Evolutionary conservation across 2,888 invertebrate species (phyloP), one percentile per base, ranked within the genome.

Genomic region (Tethea ocularis): DNA sequence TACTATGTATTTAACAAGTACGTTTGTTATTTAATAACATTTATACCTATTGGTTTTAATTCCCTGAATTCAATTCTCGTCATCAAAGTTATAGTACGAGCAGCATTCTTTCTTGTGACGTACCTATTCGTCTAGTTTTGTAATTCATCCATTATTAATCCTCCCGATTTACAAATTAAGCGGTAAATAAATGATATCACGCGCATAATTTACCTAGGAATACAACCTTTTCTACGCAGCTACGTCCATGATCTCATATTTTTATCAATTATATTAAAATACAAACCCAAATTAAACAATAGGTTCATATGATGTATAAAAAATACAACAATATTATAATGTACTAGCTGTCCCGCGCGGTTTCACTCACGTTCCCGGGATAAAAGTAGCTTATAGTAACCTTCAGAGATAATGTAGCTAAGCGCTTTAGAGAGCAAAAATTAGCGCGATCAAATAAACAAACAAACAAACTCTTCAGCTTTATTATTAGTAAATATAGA

Each of bases 311-410:
- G 57, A 57, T 29, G 13, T 29, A 56, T 51, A n/a, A 22, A n/a
- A 7, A 38, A 38, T 38, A 24, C 24, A 5, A 7, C 26, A 59
- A 56, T 15, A 51, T 58, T 51, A 24, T 58, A 46, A 53, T 53
- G 54, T 56, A 53, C 72, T 77, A 78, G 81, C 77, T 71, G 63
- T n/a, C n/a, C n/a, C n/a, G n/a, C n/a, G n/a, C n/a, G n/a, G n/a
- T n/a, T n/a, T n/a, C n/a, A n/a, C n/a, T n/a, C n/a, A n/a, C n/a
- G n/a, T n/a, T n/a, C n/a, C n/a, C n/a, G n/a, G n/a, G n/a, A n/a
- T n/a, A n/a, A n/a, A n/a, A n/a, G n/a, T n/a, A n/a, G n/a, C n/a
- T n/a, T n/a, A n/a, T n/a, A n/a, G n/a, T n/a, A n/a, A n/a, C n/a
- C n/a, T n/a, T n/a, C n/a, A n/a, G n/a, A n/a, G n/a, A n/a, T n/a